phyloP scores from a whole-genome alignment of 2,113 vertebrate genomes.

The Rhinichthys klamathensis region DNA sequence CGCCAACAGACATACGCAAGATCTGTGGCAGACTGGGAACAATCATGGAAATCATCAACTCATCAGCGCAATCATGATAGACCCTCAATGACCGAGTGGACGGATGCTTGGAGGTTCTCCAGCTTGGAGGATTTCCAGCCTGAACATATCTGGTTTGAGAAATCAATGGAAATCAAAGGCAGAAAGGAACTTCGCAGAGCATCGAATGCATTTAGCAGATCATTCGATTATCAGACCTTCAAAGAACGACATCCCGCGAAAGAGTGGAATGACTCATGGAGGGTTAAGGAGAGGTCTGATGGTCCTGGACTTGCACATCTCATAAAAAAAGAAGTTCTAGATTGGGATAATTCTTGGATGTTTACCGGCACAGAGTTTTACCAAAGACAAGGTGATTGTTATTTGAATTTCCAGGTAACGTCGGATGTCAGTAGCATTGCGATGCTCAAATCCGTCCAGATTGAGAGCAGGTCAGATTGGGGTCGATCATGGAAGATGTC shows the following conservation, averaged over 20 bases:
- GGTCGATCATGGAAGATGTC: conserved; percentile 61
- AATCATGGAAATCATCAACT: conserved; percentile 63
- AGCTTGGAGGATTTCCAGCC: conserved; percentile 3
- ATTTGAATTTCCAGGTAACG: background rate
- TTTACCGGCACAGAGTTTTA: conserved; percentile 24
- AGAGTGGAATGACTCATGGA: conserved; percentile 63
- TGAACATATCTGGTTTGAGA: conserved; percentile 25
- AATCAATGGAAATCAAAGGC: conserved; percentile 50
- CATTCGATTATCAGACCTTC: conserved; percentile 51
- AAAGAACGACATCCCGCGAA: conserved; percentile 48
- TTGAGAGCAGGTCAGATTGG: conserved; percentile 57
- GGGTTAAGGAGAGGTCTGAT: conserved; percentile 32
- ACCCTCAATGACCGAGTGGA: conserved; percentile 63
- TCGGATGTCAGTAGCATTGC: background rate
- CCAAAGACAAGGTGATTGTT: background rate
- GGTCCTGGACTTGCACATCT: conserved; percentile 7
- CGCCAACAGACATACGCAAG: background rate
- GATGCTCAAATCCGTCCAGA: background rate
- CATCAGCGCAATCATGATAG: conserved; percentile 57
- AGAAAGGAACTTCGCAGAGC: conserved; percentile 41
- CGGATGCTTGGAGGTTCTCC: conserved; percentile 60
- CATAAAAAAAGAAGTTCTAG: background rate
- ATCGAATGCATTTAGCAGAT: conserved; percentile 43
- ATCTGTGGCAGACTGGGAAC: conserved; percentile 60
- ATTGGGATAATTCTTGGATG: conserved; percentile 50